Conservation (phyloP, 1,140 invertebrate species). For the Cotesia chilonis region DNA sequence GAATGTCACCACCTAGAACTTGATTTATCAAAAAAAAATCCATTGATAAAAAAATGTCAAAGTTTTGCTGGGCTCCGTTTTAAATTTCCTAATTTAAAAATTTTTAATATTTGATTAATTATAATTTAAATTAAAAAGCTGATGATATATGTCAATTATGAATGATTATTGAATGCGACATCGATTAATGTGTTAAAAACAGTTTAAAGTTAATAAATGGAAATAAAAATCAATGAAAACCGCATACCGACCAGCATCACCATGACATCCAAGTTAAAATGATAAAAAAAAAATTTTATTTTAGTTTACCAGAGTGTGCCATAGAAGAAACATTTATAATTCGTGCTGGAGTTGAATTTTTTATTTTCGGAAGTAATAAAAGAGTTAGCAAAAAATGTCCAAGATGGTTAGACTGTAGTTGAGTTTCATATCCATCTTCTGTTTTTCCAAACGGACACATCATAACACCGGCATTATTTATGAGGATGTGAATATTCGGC, state of each 20-base stretch:
- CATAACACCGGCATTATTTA: conserved; percentile 87
- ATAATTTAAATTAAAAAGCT: too few relatives aligned
- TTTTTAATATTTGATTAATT: too few relatives aligned
- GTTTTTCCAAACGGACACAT: conserved; percentile 73
- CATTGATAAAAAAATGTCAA: conserved; percentile 4
- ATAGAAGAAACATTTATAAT: conserved; percentile 77
- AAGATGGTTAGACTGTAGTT: conserved; percentile 81
- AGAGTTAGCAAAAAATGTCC: conserved; percentile 87
- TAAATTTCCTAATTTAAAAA: too few relatives aligned
- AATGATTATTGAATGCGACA: neutral
- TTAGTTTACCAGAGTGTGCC: conserved; percentile 67
- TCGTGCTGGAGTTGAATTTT: conserved; percentile 67
- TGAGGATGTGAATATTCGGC: conserved; percentile 74
- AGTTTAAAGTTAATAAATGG: too few relatives aligned
- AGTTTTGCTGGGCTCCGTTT: neutral
- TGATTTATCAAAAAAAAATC: conserved; percentile 3
- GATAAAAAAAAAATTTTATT: neutral
- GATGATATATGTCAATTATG: too few relatives aligned
- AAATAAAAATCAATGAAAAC: too few relatives aligned
- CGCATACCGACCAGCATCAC: too few relatives aligned
- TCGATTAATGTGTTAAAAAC: neutral
- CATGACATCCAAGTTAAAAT: conserved; percentile 2
- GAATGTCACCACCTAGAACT: conserved; percentile 69
- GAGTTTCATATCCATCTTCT: conserved; percentile 82
- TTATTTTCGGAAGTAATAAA: conserved; percentile 74